These are phyloP conservation scores for Iselma pallidipennis DNA, from an alignment of 2,888 invertebrate genomes.

Conservation along the genomic window DNA sequence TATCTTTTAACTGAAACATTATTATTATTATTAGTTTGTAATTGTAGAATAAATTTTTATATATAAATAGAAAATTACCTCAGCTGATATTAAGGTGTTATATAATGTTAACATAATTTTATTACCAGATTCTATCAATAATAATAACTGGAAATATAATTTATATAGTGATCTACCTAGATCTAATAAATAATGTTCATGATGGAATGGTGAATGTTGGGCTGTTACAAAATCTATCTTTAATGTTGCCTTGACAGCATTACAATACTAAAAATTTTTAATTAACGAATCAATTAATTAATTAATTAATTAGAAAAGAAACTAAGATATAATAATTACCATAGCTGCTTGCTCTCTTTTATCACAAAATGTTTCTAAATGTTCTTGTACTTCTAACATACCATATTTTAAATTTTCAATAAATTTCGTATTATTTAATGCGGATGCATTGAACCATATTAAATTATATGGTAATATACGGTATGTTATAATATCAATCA, in stretches of 20 bases:
- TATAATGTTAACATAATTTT: conserved; percentile 76
- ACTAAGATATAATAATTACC: conserved; percentile 55
- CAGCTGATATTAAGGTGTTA: conserved; percentile 62
- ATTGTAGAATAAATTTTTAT: no score
- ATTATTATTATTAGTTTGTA: no score
- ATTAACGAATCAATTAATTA: conserved; percentile 22
- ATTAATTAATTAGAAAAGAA: background rate
- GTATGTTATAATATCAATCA: conserved; percentile 65
- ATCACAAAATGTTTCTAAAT: conserved; percentile 93
- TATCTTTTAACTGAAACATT: conserved; percentile 65
- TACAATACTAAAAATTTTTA: conserved; percentile 72
- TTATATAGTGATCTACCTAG: conserved; percentile 88
- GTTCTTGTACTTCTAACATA: conserved; percentile 91
- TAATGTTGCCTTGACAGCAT: conserved; percentile 79
- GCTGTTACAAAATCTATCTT: conserved; percentile 74
- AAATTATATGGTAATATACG: conserved; percentile 79
- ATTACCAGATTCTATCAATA: conserved; percentile 86
- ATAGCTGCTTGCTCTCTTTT: conserved; percentile 86
- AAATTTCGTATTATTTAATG: conserved; percentile 72
- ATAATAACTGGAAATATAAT: conserved; percentile 87
- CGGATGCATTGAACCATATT: conserved; percentile 80
- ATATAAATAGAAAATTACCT: conserved; percentile 52
- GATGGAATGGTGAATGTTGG: conserved; percentile 58
- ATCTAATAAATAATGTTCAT: conserved; percentile 77
- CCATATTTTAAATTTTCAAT: conserved; percentile 86